Evolutionary conservation across 2,797 vertebrate genomes (phyloP).

Genomic region (Pangasius mekongensis): DNA sequence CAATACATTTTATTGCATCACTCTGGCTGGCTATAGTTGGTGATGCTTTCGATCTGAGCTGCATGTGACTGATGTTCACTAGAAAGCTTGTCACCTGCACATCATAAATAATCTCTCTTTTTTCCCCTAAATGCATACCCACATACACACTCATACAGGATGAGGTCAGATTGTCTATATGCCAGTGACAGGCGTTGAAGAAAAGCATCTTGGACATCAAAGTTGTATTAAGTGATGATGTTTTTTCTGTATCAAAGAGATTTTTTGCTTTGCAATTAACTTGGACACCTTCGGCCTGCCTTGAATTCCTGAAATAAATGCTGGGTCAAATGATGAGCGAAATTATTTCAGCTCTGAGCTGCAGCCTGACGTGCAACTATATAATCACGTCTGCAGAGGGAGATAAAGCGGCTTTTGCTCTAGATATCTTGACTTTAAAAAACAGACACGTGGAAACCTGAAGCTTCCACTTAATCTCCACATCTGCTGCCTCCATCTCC

Average conservation of each 20-base stretch:
- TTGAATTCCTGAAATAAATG: slow-evolving; percentile 47
- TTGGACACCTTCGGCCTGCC: not conserved
- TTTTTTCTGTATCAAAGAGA: not conserved
- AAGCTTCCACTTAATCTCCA: slow-evolving; percentile 44
- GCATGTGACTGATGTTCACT: not conserved
- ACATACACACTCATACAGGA: not conserved
- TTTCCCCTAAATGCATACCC: not conserved
- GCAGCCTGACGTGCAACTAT: not conserved
- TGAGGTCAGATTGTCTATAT: not conserved
- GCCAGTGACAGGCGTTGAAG: not conserved
- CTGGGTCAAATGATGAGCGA: slow-evolving; percentile 55
- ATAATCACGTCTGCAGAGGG: slow-evolving; percentile 25
- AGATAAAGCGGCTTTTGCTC: slow-evolving; percentile 37
- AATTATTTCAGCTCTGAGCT: not conserved
- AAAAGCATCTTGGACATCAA: not conserved
- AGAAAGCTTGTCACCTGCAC: not conserved
- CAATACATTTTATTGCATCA: not conserved
- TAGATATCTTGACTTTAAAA: slow-evolving; percentile 16
- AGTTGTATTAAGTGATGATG: not conserved
- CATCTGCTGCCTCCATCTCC: slow-evolving; percentile 16
- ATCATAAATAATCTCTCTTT: not conserved
- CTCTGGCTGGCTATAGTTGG: not conserved
- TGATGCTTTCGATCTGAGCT: not conserved
- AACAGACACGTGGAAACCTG: slow-evolving; percentile 30
- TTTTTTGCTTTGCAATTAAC: not conserved